A percentile compares a stretch with the other conserved stretches of the same genome.
These are phyloP conservation scores for Lycodopsis pacificus DNA, from an alignment of 2,797 vertebrate species.

Conservation along the genomic window DNA sequence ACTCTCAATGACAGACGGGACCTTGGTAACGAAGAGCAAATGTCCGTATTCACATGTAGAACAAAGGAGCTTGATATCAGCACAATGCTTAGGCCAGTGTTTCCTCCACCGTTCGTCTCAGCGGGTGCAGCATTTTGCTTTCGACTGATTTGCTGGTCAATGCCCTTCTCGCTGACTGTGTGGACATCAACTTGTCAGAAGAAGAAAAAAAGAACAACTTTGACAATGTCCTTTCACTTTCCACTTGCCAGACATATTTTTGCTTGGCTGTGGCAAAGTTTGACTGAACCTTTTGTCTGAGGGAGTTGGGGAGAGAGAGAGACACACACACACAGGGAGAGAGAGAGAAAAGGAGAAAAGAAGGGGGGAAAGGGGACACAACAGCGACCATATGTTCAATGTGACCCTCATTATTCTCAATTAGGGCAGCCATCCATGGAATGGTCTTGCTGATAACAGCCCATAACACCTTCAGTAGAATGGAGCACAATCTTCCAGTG, in stretches of 20 bases:
- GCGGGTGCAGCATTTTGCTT: conserved; percentile 69
- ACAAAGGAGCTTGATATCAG: conserved; percentile 78
- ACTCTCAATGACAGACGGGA: conserved; percentile 77
- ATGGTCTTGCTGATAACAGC: conserved; percentile 88
- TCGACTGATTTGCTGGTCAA: conserved; percentile 65
- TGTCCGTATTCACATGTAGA: conserved; percentile 64
- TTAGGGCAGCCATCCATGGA: conserved; percentile 91
- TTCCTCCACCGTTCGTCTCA: conserved; percentile 66
- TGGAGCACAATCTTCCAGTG: conserved; percentile 76
- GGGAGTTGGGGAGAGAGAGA: conserved; percentile 66
- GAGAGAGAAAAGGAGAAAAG: conserved; percentile 72
- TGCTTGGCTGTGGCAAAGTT: conserved; percentile 80
- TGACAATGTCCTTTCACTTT: conserved; percentile 72
- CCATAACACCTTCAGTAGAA: conserved; percentile 86
- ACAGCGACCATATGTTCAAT: conserved; percentile 92
- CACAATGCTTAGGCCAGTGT: conserved; percentile 76
- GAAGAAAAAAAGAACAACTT: conserved; percentile 62
- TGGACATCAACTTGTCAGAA: conserved; percentile 74
- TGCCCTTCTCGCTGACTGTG: conserved; percentile 78
- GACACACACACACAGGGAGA: conserved; percentile 30
- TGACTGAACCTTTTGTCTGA: conserved; percentile 82
- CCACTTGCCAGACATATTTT: conserved; percentile 67
- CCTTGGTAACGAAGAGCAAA: conserved; percentile 76
- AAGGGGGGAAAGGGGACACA: conserved; percentile 83
- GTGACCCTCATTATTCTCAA: conserved; percentile 93